Conservation (phyloP, 2,797 vertebrate species). For the Enteromius viviparus region DNA sequence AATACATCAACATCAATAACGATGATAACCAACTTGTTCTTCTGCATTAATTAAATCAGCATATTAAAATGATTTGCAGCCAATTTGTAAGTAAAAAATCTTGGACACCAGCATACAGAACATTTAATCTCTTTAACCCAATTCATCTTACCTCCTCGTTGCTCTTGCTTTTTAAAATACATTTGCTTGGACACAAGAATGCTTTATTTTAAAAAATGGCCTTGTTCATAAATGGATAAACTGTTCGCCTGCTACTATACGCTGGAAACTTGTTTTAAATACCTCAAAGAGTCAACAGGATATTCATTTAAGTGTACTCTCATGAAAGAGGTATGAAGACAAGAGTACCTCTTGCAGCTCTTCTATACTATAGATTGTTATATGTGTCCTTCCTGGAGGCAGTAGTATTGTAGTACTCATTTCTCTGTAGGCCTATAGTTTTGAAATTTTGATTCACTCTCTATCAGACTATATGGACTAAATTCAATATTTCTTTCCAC, state of each 20-base stretch:
- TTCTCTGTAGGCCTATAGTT: constrained; percentile 3
- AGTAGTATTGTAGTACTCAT: constrained; percentile 44
- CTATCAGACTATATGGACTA: too few species aligned
- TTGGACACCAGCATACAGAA: constrained; percentile 35
- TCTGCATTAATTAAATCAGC: background rate
- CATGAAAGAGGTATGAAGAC: background rate
- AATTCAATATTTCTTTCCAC: too few species aligned
- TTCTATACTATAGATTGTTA: background rate
- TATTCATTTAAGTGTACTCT: background rate
- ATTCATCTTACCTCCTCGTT: background rate
- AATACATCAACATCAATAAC: background rate
- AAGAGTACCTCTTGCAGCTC: background rate
- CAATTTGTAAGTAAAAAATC: too few species aligned
- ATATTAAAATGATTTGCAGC: background rate
- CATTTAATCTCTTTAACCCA: constrained; percentile 32
- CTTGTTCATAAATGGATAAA: background rate
- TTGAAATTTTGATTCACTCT: constrained; percentile 18
- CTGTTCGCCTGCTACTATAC: background rate
- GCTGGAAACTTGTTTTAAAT: background rate
- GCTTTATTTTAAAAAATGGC: constrained; percentile 7
- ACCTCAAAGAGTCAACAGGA: background rate
- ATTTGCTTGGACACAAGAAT: background rate
- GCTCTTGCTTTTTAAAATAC: background rate
- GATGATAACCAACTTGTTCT: background rate
- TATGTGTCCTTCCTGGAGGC: constrained; percentile 29